Conservation (phyloP, 2,113 vertebrate species). For the Pangasianodon hypophthalmus region DNA sequence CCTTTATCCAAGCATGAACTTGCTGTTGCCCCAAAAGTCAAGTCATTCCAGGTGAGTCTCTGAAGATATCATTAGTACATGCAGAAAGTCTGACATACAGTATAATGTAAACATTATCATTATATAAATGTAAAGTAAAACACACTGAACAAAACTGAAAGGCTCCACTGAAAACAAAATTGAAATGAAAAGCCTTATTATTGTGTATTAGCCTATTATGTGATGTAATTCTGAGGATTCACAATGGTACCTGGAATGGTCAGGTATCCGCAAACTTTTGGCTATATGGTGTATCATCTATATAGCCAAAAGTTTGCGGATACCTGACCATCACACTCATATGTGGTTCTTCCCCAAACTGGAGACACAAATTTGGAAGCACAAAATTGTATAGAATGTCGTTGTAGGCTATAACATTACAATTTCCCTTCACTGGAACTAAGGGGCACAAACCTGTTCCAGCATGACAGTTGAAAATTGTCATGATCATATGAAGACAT, state of each 20-base stretch:
- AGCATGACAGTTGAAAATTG: no score
- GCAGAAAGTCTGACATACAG: background rate
- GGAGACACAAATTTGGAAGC: no score
- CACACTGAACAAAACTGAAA: background rate
- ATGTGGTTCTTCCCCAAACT: no score
- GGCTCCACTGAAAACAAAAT: background rate
- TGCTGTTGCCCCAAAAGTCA: conserved; percentile 68
- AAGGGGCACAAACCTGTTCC: no score
- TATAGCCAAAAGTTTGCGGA: no score
- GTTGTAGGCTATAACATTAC: no score
- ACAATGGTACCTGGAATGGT: background rate
- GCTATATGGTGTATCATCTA: no score
- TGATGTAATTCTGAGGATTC: background rate
- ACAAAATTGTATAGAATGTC: no score
- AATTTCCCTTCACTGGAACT: no score
- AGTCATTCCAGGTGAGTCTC: conserved; percentile 84
- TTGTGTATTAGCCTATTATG: background rate
- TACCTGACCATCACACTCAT: no score
- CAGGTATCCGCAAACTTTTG: no score
- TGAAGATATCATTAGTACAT: background rate
- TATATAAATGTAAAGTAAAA: background rate
- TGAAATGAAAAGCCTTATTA: background rate
- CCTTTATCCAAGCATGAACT: conserved; percentile 67
- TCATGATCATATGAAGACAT: no score
- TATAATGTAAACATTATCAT: background rate